Conservation (phyloP, 2,113 vertebrate species). For the Mastomys natalensis region DNA sequence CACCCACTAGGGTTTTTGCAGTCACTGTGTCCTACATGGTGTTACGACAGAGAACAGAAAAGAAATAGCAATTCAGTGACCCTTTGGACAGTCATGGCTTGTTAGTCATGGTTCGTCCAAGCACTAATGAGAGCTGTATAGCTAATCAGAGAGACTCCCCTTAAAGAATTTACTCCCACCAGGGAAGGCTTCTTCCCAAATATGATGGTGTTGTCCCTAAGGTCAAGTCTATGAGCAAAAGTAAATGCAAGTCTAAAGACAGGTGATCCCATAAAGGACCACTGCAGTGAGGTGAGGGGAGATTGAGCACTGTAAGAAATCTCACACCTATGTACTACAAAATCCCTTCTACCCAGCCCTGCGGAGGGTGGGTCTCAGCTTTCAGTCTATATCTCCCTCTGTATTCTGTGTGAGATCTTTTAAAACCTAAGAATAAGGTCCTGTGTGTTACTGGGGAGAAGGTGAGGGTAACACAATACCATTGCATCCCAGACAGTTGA, state of each 20-base stretch:
- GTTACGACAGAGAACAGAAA: not conserved
- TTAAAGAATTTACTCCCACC: not conserved
- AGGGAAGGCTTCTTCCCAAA: not conserved
- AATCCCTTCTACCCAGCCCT: constrained; percentile 57
- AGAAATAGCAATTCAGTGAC: not conserved
- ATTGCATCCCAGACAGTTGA: constrained; percentile 87
- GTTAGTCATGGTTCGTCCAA: constrained; percentile 28
- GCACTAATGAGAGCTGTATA: not conserved
- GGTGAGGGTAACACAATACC: constrained; percentile 80
- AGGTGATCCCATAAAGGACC: not conserved
- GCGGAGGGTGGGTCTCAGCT: constrained; percentile 46
- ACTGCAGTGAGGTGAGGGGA: not conserved
- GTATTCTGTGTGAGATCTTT: constrained; percentile 76
- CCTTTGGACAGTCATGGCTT: fast-evolving
- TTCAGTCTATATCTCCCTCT: constrained; percentile 72
- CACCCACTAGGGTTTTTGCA: not conserved
- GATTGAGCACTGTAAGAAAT: constrained; percentile 74
- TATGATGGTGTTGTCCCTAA: not conserved
- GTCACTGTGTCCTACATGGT: not conserved
- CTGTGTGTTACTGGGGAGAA: constrained; percentile 76
- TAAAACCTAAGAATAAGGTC: constrained; percentile 73
- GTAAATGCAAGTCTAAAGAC: constrained; percentile 7
- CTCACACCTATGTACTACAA: constrained; percentile 83
- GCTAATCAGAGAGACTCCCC: constrained; percentile 35
- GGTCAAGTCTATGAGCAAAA: constrained; percentile 42